A percentile compares a stretch with the other conserved stretches of the same genome.
phyloP scores from a whole-genome alignment of 2,888 invertebrate species.

The Tachystola acroxantha region DNA sequence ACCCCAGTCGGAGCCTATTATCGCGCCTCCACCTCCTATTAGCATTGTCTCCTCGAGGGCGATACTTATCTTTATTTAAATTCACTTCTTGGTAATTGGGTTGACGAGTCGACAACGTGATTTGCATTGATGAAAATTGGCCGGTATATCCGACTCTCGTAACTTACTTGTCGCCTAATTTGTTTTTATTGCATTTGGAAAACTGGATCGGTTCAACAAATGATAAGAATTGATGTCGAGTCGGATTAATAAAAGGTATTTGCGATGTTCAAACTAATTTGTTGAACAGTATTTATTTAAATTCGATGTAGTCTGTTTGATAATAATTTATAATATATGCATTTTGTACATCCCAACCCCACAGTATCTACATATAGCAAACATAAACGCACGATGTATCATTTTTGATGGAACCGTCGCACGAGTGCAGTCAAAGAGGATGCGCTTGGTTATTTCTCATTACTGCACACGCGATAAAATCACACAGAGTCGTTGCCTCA shows the following conservation, averaged over 20 bases:
- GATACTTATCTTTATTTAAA: constrained; percentile 79
- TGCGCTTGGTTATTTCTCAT: constrained; percentile 77
- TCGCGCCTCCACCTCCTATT: constrained; percentile 74
- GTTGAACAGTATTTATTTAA: too few relatives aligned
- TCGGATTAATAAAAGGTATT: not conserved
- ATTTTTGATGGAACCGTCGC: constrained; percentile 50
- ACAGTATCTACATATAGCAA: too few relatives aligned
- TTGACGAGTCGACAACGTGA: constrained; percentile 79
- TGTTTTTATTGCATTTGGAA: constrained; percentile 63
- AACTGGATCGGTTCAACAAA: constrained; percentile 21
- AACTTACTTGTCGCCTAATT: constrained; percentile 62
- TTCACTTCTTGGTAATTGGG: constrained; percentile 79
- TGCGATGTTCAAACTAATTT: not conserved
- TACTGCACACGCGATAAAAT: constrained; percentile 75
- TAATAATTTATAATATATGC: too few relatives aligned
- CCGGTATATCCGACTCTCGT: constrained; percentile 54
- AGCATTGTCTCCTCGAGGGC: constrained; percentile 77
- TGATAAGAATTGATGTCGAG: not conserved
- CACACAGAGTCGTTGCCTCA: constrained; percentile 77
- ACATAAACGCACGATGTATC: constrained; percentile 37
- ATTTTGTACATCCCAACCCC: too few relatives aligned
- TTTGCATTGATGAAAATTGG: constrained; percentile 78
- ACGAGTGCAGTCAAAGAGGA: constrained; percentile 67
- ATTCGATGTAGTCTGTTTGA: too few relatives aligned
- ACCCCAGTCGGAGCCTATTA: constrained; percentile 71